phyloP scores from a whole-genome alignment of 2,888 invertebrate genomes.

The Ernsta delagoae region DNA sequence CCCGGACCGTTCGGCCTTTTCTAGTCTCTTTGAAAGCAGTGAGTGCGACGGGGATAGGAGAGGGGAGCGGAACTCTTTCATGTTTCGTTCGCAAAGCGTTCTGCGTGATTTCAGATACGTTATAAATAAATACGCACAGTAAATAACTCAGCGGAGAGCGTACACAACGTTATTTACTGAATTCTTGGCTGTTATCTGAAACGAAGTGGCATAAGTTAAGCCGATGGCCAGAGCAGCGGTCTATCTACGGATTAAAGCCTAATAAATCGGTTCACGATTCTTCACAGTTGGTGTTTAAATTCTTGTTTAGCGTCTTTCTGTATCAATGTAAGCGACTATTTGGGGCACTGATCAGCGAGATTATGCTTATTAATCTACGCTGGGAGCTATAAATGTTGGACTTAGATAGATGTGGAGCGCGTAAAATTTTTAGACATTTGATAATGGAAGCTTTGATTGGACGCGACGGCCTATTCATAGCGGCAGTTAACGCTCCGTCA shows the following conservation, averaged over 20 bases:
- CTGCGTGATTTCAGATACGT: slow-evolving; percentile 64
- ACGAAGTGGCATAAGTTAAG: slow-evolving; percentile 41
- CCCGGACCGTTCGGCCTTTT: slow-evolving; percentile 51
- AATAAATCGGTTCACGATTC: slow-evolving; percentile 37
- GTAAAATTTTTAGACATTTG: slow-evolving; percentile 28
- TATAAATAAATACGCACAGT: slow-evolving; percentile 49
- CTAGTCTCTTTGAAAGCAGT: slow-evolving; percentile 44
- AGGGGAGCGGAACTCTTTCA: slow-evolving; percentile 69
- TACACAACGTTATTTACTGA: slow-evolving; percentile 39
- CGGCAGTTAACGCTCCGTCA: slow-evolving; percentile 32
- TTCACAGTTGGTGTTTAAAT: slow-evolving; percentile 19
- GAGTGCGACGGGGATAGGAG: slow-evolving; percentile 52
- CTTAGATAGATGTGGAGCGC: neutral
- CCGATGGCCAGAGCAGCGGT: slow-evolving; percentile 41
- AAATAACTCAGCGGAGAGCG: slow-evolving; percentile 40
- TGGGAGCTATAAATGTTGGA: neutral
- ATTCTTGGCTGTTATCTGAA: slow-evolving; percentile 41
- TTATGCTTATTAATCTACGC: slow-evolving; percentile 17
- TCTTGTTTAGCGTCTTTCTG: neutral
- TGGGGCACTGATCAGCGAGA: slow-evolving; percentile 13
- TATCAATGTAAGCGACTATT: slow-evolving; percentile 15
- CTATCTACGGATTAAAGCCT: slow-evolving; percentile 38
- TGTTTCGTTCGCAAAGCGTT: slow-evolving; percentile 60
- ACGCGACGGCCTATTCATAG: slow-evolving; percentile 35
- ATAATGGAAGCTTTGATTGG: slow-evolving; percentile 34